These are phyloP conservation scores for Aurelia aurita DNA, from an alignment of 30 jellyfish, hydroid and myxozoan genomes.

Conservation along the genomic window DNA sequence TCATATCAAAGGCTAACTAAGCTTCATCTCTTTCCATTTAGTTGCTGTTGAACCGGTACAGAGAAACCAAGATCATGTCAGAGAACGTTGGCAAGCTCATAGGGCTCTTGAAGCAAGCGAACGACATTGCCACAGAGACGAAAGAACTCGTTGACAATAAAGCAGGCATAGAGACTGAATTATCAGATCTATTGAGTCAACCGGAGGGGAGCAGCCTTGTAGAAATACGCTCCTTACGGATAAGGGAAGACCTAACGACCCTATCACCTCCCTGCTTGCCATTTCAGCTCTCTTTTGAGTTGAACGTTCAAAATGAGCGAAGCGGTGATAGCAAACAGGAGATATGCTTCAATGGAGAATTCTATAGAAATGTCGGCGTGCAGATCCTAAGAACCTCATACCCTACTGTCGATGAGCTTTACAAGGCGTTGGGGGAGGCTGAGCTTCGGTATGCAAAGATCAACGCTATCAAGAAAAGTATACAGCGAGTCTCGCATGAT, in stretches of 20 bases:
- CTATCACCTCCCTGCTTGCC: conserved; percentile 43
- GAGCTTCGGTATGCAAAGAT: conserved; percentile 26
- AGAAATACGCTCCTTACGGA: background rate
- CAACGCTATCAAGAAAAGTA: conserved; percentile 1
- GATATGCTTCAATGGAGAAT: conserved; percentile 50
- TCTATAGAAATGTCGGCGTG: conserved; percentile 28
- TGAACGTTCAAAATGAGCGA: background rate
- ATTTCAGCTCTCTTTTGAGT: conserved; percentile 10
- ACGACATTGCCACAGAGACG: conserved; percentile 12
- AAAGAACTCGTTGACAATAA: conserved; percentile 5
- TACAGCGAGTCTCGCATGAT: background rate
- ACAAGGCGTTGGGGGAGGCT: conserved; percentile 37
- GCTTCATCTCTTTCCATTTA: too few species aligned
- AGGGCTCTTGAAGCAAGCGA: conserved; percentile 7
- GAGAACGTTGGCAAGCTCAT: conserved; percentile 28
- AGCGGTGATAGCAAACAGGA: background rate
- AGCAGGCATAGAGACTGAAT: background rate
- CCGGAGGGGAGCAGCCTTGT: background rate
- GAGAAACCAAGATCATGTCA: conserved; percentile 18
- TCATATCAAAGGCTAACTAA: too few species aligned
- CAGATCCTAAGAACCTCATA: conserved; percentile 1
- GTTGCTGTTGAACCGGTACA: conserved; percentile 29
- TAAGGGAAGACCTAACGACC: background rate
- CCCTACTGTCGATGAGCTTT: conserved; percentile 26
- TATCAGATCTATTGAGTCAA: background rate